Percentiles rank a stretch among this genome's conserved stretches.
Evolutionary conservation across 2,797 vertebrate genomes (phyloP).

Genomic region (Dallia pectoralis): DNA sequence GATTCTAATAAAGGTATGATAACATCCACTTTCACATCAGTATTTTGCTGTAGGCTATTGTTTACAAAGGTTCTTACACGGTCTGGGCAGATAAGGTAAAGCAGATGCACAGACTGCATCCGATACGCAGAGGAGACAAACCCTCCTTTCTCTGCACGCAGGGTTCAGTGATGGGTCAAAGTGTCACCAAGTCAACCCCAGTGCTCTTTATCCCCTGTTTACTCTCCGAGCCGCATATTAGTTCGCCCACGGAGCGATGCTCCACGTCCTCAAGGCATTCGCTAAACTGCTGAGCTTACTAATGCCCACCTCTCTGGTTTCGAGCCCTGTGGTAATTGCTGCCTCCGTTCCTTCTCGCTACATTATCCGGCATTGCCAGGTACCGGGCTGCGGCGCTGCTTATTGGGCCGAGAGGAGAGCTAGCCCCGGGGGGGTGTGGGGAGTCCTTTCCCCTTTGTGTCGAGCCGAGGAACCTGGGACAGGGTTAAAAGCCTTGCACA

Average conservation of each 20-base stretch:
- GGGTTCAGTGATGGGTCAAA: slow-evolving; percentile 13
- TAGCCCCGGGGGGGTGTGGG: slow-evolving; percentile 60
- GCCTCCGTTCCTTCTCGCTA: slow-evolving; percentile 51
- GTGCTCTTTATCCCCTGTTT: slow-evolving; percentile 9
- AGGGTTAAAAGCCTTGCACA: slow-evolving; percentile 72
- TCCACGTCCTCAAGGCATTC: slow-evolving; percentile 38
- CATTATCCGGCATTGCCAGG: slow-evolving; percentile 59
- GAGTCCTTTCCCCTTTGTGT: slow-evolving; percentile 74
- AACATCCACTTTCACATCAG: too few relatives aligned
- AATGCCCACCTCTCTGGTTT: slow-evolving; percentile 46
- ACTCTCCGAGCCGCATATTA: slow-evolving; percentile 11
- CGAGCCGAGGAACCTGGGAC: slow-evolving; percentile 68
- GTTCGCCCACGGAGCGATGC: slow-evolving; percentile 20
- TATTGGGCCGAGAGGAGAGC: slow-evolving; percentile 60
- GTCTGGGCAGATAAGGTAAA: not conserved
- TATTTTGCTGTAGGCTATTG: not conserved
- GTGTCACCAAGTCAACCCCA: not conserved
- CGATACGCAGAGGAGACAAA: not conserved
- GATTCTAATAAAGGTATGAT: too few relatives aligned
- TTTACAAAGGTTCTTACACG: not conserved
- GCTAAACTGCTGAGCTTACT: slow-evolving; percentile 23
- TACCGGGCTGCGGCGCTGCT: slow-evolving; percentile 42
- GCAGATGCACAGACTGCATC: not conserved
- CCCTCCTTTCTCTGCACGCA: not conserved
- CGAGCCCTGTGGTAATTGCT: slow-evolving; percentile 54